These are phyloP conservation scores for Dendrolimus kikuchii DNA, from an alignment of 1,140 invertebrate genomes.

Conservation along the genomic window DNA sequence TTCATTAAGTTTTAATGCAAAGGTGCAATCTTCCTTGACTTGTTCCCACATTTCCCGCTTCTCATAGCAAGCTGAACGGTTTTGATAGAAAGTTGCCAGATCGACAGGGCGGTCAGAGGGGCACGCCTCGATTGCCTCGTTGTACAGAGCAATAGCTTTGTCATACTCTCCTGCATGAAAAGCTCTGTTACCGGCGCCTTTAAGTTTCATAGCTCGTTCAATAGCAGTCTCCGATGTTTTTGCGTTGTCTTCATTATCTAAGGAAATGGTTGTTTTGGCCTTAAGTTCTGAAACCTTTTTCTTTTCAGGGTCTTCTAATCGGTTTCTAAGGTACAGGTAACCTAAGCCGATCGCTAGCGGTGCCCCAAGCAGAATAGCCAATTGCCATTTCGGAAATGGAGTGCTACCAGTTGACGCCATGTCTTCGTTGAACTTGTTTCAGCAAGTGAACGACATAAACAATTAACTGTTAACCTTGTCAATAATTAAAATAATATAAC, in stretches of 20 bases:
- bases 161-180: slow-evolving; percentile 91
- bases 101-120: slow-evolving; percentile 81
- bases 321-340: slow-evolving; percentile 83
- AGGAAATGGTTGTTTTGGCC: slow-evolving; percentile 70
- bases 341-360: slow-evolving; percentile 86
- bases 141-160: slow-evolving; percentile 90
- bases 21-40: slow-evolving; percentile 90
- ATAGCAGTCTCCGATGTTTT: slow-evolving; percentile 73
- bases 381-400: slow-evolving; percentile 77
- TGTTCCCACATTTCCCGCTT: slow-evolving; percentile 89
- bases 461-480: slow-evolving; percentile 54
- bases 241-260: slow-evolving; percentile 65
- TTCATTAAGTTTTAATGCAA: slow-evolving; percentile 88
- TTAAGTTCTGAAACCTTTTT: slow-evolving; percentile 71
- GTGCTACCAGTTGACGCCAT: slow-evolving; percentile 67
- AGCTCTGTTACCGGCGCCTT: slow-evolving; percentile 89
- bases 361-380: slow-evolving; percentile 84
- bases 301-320: slow-evolving; percentile 68
- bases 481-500: slow-evolving; percentile 8
- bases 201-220: slow-evolving; percentile 82
- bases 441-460: slow-evolving; percentile 28
- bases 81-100: slow-evolving; percentile 94
- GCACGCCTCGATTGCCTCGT: slow-evolving; percentile 90
- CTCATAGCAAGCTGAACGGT: slow-evolving; percentile 95
- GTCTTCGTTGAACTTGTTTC: slow-evolving; percentile 20